Percentiles rank a stretch among this genome's conserved stretches.
Evolutionary conservation across 30 jellyfish, hydroid and myxozoan genomes (phyloP).

Genomic region (Chrysaora quinquecirrha): DNA sequence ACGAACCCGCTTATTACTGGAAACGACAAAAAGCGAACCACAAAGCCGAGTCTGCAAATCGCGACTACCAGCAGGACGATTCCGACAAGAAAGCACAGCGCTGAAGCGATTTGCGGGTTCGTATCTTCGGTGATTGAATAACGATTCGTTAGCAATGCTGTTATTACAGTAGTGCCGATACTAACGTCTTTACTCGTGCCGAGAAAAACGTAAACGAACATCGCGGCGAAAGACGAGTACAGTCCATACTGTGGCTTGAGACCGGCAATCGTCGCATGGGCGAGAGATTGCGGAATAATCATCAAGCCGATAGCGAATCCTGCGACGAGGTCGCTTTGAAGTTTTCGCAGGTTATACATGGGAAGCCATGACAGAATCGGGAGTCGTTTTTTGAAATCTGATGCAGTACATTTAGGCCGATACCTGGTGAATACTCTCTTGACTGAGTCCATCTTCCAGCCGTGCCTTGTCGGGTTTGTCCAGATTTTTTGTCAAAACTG

Average conservation of each 20-base stretch:
- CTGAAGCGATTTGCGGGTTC: slow-evolving; percentile 72
- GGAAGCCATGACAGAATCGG: slow-evolving; percentile 84
- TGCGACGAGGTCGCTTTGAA: slow-evolving; percentile 70
- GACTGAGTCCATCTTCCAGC: no score
- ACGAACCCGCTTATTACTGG: slow-evolving; percentile 91
- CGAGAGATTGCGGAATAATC: slow-evolving; percentile 84
- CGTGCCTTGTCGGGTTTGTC: no score
- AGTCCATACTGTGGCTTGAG: slow-evolving; percentile 85
- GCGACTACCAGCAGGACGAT: slow-evolving; percentile 65
- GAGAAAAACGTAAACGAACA: slow-evolving; percentile 60
- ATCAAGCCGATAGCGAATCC: slow-evolving; percentile 81
- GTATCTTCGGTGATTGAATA: slow-evolving; percentile 34
- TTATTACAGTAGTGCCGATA: slow-evolving; percentile 86
- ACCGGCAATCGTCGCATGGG: slow-evolving; percentile 81
- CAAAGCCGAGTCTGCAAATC: slow-evolving; percentile 73
- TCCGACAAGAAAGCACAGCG: slow-evolving; percentile 75
- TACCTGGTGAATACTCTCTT: background rate
- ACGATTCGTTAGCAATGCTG: slow-evolving; percentile 76
- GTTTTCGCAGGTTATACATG: slow-evolving; percentile 38
- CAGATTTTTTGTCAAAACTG: no score
- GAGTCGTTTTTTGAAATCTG: slow-evolving; percentile 26
- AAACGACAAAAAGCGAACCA: slow-evolving; percentile 74
- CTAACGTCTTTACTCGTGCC: slow-evolving; percentile 84
- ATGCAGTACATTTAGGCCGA: slow-evolving; percentile 30
- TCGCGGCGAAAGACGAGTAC: slow-evolving; percentile 79